Base-by-base conservation (phyloP, 2,888 invertebrate species). In the Acheta domesticus region DNA sequence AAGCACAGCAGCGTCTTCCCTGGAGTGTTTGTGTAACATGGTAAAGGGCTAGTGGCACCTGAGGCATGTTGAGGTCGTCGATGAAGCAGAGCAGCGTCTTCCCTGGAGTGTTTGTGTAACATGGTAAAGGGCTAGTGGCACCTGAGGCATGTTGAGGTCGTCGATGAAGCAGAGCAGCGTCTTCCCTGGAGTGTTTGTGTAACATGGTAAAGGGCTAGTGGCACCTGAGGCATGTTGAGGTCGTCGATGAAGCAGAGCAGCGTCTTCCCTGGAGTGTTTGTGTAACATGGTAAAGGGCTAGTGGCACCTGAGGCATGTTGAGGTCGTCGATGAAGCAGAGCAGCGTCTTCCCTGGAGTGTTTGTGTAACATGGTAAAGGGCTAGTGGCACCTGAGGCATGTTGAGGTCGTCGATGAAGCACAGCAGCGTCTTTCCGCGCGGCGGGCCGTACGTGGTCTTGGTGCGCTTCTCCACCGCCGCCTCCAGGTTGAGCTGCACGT, bases 11-110 rank as follows among this genome's bases (percentile, higher is more conserved):
- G 90, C 84, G 94, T 93, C 87, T 96, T 97, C 50, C 97, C 97
- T n/a, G n/a, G n/a, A n/a, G n/a, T n/a, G n/a, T n/a, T n/a, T n/a
- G n/a, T n/a, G n/a, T n/a, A n/a, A n/a, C n/a, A n/a, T n/a, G n/a
- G n/a, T n/a, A n/a, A n/a, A n/a, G n/a, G n/a, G n/a, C n/a, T 2
- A 5, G 14, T 2, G 16, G 62, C 76, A 93, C 93, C 87, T 93
- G 91, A 50, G 97, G 97, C 96, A 97, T 97, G 85, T 97, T 96
- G 93, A 97, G 93, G 85, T 98, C 97, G 85, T 98, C 97, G 83
- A 97, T 93, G 85, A 97, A 98, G 82, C 96, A 91, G 73, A 97
- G 90, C 85, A 97, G 90, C 84, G 94, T 93, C 87, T 96, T 97
- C 50, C 97, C 97, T n/a, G n/a, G n/a, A n/a, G n/a, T n/a, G n/a